Base-by-base conservation (phyloP, 2,113 vertebrate genomes). In the Lanius collurio region DNA sequence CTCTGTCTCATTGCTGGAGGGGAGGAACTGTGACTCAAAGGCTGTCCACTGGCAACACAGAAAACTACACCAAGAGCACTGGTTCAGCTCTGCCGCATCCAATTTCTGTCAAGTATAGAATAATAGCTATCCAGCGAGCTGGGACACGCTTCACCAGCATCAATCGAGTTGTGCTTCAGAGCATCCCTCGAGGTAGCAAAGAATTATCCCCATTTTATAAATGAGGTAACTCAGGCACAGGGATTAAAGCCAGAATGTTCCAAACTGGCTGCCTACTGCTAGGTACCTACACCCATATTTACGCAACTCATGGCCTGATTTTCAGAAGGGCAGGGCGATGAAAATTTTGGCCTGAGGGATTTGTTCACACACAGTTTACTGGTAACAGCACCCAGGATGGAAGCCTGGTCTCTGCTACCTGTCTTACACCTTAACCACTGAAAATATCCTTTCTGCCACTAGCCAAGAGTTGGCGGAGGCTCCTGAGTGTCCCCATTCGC, bases 131-230 rank as follows among this genome's bases (percentile, higher is more conserved):
- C 65, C 76, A 83, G 56, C 93, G 1, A 95, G 96, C 95, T 94
- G 73, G 69, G 89, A 79, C 95, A 84, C 59, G 95, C 65, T 92
- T 82, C 88, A 91, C 87, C 74, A 91, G 74, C 95, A 94, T 94
- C 95, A 94, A 84, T 28, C 81, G 83, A 83, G 77, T 37, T 90
- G 73, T 78, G 65, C 86, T 95, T 75, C 86, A 90, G 80, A 92
- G 94, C 88, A 90, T 96, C 94, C 95, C 95, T 96, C 92, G 94
- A 96, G 95, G 94, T 92, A 96, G 92, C 90, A 93, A 93, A 93
- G 96, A 96, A 96, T 96, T 96, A 96, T 75, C 44, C 71, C 63
- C 35, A 63, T 70, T 95, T 93, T 91, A 80, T 83, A 89, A 87
- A 89, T 82, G 69, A 96, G 41, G 96, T 95, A 96, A 91, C 76